Evolutionary conservation across 1,140 invertebrate genomes (phyloP).

Genomic region (Listronotus oregonensis): DNA sequence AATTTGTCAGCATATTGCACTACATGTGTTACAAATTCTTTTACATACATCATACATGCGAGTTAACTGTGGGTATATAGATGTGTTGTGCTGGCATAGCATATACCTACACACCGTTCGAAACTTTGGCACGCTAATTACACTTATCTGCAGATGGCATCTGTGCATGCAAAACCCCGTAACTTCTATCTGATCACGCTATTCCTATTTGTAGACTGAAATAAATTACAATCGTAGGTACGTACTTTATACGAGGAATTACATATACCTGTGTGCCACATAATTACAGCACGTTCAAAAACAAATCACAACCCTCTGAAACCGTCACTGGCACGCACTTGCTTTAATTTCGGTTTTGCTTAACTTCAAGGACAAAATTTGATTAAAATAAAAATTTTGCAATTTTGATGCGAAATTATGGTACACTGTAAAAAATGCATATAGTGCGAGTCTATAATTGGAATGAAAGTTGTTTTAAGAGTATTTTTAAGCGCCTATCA

Average conservation of each 20-base stretch:
- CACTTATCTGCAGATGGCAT: conserved; percentile 45
- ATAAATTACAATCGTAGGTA: conserved; percentile 44
- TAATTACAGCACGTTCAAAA: conserved; percentile 30
- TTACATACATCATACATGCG: conserved; percentile 5
- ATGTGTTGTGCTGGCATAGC: conserved; percentile 15
- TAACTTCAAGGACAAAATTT: conserved; percentile 4
- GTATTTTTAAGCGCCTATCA: too few species aligned
- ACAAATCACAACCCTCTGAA: conserved; percentile 28
- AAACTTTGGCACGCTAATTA: conserved; percentile 43
- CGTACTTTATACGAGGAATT: conserved; percentile 10
- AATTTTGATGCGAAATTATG: too few species aligned
- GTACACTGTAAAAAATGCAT: too few species aligned
- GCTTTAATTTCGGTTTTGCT: neutral
- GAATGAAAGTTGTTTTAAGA: too few species aligned
- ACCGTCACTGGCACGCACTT: conserved; percentile 9
- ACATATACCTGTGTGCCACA: conserved; percentile 13
- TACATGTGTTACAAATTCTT: conserved; percentile 15
- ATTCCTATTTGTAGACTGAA: conserved; percentile 45
- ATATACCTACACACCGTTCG: conserved; percentile 39
- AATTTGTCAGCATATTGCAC: neutral
- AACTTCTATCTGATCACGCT: conserved; percentile 46
- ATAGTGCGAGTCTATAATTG: too few species aligned
- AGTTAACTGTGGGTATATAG: conserved; percentile 18
- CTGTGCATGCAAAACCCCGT: conserved; percentile 43
- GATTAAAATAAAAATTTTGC: too few species aligned